Evolutionary conservation across 2,113 vertebrate genomes (phyloP).

Genomic region (Axis porcinus): DNA sequence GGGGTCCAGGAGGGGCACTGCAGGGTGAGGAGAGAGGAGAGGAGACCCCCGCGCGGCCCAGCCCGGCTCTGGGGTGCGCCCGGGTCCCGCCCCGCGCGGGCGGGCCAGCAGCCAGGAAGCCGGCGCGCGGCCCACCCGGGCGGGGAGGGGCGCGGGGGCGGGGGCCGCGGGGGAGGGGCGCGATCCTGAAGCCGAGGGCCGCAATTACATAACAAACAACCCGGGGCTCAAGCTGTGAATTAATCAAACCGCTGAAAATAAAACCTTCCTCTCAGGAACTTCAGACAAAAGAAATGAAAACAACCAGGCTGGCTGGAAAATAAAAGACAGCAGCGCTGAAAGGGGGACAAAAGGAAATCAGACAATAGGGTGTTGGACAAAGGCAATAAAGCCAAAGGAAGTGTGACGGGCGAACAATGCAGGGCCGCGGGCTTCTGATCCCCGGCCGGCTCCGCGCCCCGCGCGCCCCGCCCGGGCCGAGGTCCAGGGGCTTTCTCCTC

Average conservation of each 20-base stretch:
- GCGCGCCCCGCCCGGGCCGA: constrained; percentile 7
- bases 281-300: constrained; percentile 88
- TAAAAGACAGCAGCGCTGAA: constrained; percentile 85
- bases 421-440: constrained; percentile 87
- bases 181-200: constrained; percentile 76
- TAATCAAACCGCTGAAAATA: constrained; percentile 87
- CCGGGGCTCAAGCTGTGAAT: constrained; percentile 85
- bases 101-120: constrained; percentile 28
- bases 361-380: constrained; percentile 98
- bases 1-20: background rate
- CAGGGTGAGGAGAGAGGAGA: background rate
- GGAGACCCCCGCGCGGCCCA: background rate
- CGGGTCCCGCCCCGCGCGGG: background rate
- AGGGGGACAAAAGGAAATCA: constrained; percentile 96
- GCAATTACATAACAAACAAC: constrained; percentile 85
- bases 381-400: constrained; percentile 96
- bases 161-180: background rate
- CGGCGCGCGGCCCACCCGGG: constrained; percentile 51
- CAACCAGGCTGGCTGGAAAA: constrained; percentile 86
- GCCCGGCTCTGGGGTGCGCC: background rate
- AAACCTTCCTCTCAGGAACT: constrained; percentile 89
- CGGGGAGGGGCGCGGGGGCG: background rate
- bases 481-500: background rate
- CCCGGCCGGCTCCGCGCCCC: constrained; percentile 71
- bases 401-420: constrained; percentile 94